Percentiles rank a stretch among this genome's conserved stretches.
Evolutionary conservation across 2,888 invertebrate genomes (phyloP).

Genomic region (Rhogogaster chlorosoma): DNA sequence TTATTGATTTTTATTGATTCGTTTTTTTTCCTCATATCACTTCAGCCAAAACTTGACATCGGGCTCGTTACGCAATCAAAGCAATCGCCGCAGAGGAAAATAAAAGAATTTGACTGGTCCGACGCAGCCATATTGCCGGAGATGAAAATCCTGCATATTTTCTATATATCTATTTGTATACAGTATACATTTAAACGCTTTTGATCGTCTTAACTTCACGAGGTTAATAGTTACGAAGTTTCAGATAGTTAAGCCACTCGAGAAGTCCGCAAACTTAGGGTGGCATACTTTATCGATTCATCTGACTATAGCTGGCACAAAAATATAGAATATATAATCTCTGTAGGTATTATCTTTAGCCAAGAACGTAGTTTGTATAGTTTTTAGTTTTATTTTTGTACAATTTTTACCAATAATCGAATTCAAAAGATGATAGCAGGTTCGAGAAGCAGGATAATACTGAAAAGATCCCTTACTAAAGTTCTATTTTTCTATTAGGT

Average conservation of each 20-base stretch:
- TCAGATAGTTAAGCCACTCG: background rate
- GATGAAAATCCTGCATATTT: background rate
- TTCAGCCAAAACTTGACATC: background rate
- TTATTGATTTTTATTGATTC: background rate
- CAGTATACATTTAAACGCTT: background rate
- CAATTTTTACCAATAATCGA: background rate
- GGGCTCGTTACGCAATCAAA: background rate
- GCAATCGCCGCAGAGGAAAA: background rate
- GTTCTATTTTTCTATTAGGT: background rate
- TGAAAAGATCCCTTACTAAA: background rate
- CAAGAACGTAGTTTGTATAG: background rate
- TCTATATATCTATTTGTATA: background rate
- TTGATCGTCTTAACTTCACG: background rate
- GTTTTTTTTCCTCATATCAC: background rate
- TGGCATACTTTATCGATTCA: background rate
- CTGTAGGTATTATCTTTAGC: background rate
- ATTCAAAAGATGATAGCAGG: background rate
- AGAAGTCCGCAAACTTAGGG: background rate
- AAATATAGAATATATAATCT: background rate
- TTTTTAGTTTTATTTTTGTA: background rate
- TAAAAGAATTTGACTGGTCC: background rate
- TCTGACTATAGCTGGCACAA: background rate
- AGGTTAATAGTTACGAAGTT: background rate
- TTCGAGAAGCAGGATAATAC: background rate
- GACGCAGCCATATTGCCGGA: background rate